phyloP scores from a whole-genome alignment of 2,797 vertebrate species.

The Anisognathus igniventris region DNA sequence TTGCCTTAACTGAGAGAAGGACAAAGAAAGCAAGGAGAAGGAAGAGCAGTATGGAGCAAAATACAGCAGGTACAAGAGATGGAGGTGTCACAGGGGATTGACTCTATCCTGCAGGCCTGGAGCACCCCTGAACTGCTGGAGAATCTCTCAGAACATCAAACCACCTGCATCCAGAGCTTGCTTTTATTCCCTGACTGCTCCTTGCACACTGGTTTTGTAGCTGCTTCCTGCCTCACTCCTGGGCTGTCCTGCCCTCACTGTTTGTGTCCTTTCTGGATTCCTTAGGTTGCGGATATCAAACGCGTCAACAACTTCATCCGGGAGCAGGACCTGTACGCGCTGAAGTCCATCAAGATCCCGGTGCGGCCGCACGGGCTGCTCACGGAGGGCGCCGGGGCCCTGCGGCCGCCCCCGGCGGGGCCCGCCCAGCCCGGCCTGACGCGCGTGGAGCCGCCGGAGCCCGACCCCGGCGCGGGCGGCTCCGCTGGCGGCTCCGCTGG shows the following conservation, averaged over 20 bases:
- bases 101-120: background rate
- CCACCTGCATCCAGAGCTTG: background rate
- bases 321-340: constrained; percentile 91
- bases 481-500: background rate
- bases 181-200: background rate
- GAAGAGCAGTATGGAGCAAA: background rate
- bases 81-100: background rate
- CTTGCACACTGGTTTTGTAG: background rate
- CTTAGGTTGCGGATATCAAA: constrained; percentile 91
- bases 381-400: constrained; percentile 72
- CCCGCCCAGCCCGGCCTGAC: background rate
- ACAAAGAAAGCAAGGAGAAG: background rate
- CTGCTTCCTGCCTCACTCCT: background rate
- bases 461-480: background rate
- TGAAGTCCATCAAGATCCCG: constrained; percentile 91
- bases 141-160: background rate
- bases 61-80: background rate
- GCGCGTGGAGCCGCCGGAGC: background rate
- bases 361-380: constrained; percentile 85
- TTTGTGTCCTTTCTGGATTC: constrained; percentile 24
- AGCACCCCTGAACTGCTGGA: background rate
- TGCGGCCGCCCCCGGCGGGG: background rate
- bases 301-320: constrained; percentile 89
- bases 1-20: background rate
- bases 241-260: background rate